Evolutionary conservation across 2,113 vertebrate species (phyloP), one percentile per base, ranked within the genome.

Genomic region (Cryptoleucopteryx plumbea): DNA sequence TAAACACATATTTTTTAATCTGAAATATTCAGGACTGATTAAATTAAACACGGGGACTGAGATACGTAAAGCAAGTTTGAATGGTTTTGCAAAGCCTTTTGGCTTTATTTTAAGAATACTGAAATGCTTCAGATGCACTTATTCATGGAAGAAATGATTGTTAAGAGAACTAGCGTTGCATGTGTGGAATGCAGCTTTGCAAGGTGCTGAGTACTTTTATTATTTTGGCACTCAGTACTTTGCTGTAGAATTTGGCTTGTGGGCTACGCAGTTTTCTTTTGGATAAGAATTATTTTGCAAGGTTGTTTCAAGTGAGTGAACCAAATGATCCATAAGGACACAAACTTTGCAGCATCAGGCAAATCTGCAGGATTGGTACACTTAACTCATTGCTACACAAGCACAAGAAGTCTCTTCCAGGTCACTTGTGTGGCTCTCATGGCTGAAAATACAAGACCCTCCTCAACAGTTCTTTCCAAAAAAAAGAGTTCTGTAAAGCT

Each of bases 161-260:
- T 82, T 91, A 70, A 87, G 77, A 93, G 87, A 85, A 56, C 42
- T 21, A 42, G 58, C 2, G 9, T 43, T 61, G 52, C 31, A 5
- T 89, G 56, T 58, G 74, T 70, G 87, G 62, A 94, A 75, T 3
- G 2, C 48, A 87, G 84, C 71, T 95, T 91, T 94, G 86, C 89
- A 90, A 93, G 89, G 70, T 96, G 91, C 78, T 82, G 82, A 92
- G 56, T 91, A 74, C 86, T 92, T 95, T 84, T 91, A 93, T 91
- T 74, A 53, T 91, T 94, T 91, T 95, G 94, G 62, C 94, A 72
- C 66, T 87, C 62, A 31, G 62, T 87, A 55, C 62, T 93, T 82
- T 55, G 90, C 71, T 92, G 89, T 77, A 94, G 81, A 89, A 70
- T 97, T 70, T 93, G 86, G 59, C 70, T 88, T 61, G 43, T 0